Base-by-base conservation (phyloP, 2,888 invertebrate species). In the Erebia epiphron region DNA sequence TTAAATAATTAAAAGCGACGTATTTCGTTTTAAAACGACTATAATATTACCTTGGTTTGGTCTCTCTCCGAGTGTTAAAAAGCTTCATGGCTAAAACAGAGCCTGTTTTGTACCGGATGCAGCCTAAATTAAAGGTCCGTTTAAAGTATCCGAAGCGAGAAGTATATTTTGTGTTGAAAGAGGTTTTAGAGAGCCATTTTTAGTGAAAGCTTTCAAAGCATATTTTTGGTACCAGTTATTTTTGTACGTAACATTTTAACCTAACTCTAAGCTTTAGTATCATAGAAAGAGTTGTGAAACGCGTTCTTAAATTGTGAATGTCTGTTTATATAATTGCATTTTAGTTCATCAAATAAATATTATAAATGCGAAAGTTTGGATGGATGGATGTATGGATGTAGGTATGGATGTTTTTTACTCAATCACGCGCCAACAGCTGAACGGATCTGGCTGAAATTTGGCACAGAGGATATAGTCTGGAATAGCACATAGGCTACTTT, bases 31-130 rank as follows among this genome's bases (percentile, higher is more conserved):
- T 68, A 62, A 66, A 70, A 70, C 70, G 61, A 68, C 68, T 70
- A 62, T 70, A 73, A 62, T 70, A 73, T 70, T 66, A 70, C 61
- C 70, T 74, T 63, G 73, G 75, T 72, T 79, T 79, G 77, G 79
- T 79, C 76, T 75, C 74, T 76, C 74, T 77, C 77, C 79, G 77
- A 78, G 76, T 67, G 68, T 77, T 71, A 75, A 77, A 76, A 77
- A 16, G 41, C 16, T 61, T 21, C 21, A 21, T 41, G 60, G 16
- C 60, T 61, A 10, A 35, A 43, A 61, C 43, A 16, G 8, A 16
- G 41, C 43, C 11, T 46, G 46, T 10, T 41, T 60, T 60, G 60
- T 60, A 60, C 26, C 60, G n/a, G 41, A n/a, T 41, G 60, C 9
- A 43, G 60, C 35, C 9, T 41, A 43, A 60, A 60, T 41, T 60